Percentiles rank a stretch among this genome's conserved stretches.
Evolutionary conservation across 1,140 invertebrate genomes (phyloP).

Genomic region (Phortica variegata): DNA sequence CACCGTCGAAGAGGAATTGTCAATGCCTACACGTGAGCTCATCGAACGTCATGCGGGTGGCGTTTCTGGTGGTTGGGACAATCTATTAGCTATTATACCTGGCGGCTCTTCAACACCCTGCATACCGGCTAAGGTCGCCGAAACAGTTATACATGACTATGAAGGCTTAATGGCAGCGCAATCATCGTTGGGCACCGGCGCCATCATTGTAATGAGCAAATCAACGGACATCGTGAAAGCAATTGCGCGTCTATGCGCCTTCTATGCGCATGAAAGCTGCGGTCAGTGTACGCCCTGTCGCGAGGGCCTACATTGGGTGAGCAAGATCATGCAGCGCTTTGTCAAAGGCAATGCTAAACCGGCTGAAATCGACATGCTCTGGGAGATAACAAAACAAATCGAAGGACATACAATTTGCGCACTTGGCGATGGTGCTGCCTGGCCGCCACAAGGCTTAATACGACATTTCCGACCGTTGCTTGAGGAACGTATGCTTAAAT

Average conservation of each 20-base stretch:
- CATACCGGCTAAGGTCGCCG: conserved; percentile 25
- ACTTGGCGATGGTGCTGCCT: conserved; percentile 37
- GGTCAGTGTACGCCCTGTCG: conserved; percentile 80
- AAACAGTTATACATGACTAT: conserved; percentile 32
- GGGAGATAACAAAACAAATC: conserved; percentile 43
- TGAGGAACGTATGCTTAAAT: conserved; percentile 32
- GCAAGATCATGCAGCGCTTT: conserved; percentile 43
- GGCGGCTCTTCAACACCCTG: conserved; percentile 43
- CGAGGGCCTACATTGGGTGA: conserved; percentile 62
- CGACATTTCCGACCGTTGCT: conserved; percentile 41
- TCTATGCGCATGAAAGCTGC: conserved; percentile 80
- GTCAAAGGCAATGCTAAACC: conserved; percentile 31
- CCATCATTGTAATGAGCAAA: conserved; percentile 43
- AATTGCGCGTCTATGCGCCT: conserved; percentile 69
- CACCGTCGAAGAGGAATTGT: conserved; percentile 68
- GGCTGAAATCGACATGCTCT: conserved; percentile 42
- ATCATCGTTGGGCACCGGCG: conserved; percentile 43
- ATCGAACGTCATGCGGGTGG: conserved; percentile 45
- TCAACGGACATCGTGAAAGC: conserved; percentile 58
- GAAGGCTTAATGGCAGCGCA: conserved; percentile 34
- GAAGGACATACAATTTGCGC: conserved; percentile 48
- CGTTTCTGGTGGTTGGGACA: conserved; percentile 42
- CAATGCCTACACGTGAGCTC: conserved; percentile 36
- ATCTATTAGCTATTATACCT: conserved; percentile 39
- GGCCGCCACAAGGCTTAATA: conserved; percentile 45